Evolutionary conservation across 2,888 invertebrate species (phyloP), one percentile per base, ranked within the genome.

Genomic region (Palloptera scutellata): DNA sequence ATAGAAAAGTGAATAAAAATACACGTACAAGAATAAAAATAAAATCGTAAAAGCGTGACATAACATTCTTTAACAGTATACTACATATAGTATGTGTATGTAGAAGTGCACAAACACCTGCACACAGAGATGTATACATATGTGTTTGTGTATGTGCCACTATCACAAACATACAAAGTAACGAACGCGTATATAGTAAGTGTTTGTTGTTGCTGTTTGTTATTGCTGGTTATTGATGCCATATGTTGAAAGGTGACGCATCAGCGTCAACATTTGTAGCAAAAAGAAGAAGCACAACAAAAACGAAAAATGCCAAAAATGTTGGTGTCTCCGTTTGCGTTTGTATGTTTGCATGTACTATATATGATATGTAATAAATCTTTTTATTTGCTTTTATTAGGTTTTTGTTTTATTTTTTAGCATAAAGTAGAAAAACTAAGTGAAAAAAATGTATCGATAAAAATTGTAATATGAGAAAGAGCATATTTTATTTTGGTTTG

Each of bases 21-120:
- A 73, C 78, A 79, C 80, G 79, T 78, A 79, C 73, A 76, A 79
- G 79, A 79, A 76, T 76, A 75, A 79, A 76, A 78, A 79, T 76
- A 79, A 79, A 78, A 79, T 76, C 70, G 70, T 71, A 72, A 72
- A 74, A 72, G 78, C 77, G 73, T 75, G 75, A 76, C 78, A 77
- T 73, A 75, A 76, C 75, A 73, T n/a, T 0, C 53, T 11, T 15
- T 13, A 48, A 48, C 48, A 10, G n/a, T n/a, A n/a, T n/a, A n/a
- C n/a, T n/a, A n/a, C 72, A 75, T 70, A 30, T 30, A 30, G 70
- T 68, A 69, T 43, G 45, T 12, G 30, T 17, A 17, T 40, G 40
- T 17, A 43, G 4, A 40, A 8, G 9, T 53, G 17, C 52, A 10
- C 62, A 19, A n/a, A 43, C n/a, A 41, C 57, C 30, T 20, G 52